These are phyloP conservation scores for Drosophila micromelanica DNA, from an alignment of 1,140 invertebrate genomes.

Conservation along the genomic window DNA sequence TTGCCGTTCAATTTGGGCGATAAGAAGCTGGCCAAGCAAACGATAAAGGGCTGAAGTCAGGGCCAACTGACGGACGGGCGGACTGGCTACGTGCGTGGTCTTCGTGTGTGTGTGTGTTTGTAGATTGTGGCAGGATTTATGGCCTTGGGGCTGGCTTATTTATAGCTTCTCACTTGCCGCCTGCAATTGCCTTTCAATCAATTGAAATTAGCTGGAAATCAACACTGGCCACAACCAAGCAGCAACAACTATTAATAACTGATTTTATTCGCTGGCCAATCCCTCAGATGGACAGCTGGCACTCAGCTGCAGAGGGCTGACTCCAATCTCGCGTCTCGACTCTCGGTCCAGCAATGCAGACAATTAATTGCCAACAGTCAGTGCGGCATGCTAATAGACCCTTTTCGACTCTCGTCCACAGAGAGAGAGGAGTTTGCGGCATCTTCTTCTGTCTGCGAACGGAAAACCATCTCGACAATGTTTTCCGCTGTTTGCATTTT, in stretches of 20 bases:
- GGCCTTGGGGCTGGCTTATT: slow-evolving; percentile 30
- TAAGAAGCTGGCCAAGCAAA: slow-evolving; percentile 31
- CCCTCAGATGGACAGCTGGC: slow-evolving; percentile 36
- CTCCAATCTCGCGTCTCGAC: neutral
- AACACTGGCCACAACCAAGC: slow-evolving; percentile 4
- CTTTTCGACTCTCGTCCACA: slow-evolving; percentile 14
- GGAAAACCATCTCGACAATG: slow-evolving; percentile 70
- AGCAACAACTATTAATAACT: slow-evolving; percentile 67
- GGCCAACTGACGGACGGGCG: neutral
- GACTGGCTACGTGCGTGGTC: slow-evolving; percentile 50
- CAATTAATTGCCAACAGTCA: slow-evolving; percentile 75
- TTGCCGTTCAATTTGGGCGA: slow-evolving; percentile 35
- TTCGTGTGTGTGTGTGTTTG: neutral
- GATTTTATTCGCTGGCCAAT: slow-evolving; percentile 61
- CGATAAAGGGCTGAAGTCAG: slow-evolving; percentile 4
- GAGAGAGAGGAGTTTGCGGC: neutral
- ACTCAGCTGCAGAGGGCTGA: slow-evolving; percentile 23
- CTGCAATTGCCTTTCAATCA: slow-evolving; percentile 61
- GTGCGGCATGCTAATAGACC: slow-evolving; percentile 68
- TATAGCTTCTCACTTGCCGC: slow-evolving; percentile 52
- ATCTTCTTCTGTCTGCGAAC: slow-evolving; percentile 16
- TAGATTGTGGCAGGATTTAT: slow-evolving; percentile 41
- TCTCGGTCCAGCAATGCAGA: slow-evolving; percentile 19
- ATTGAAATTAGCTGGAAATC: slow-evolving; percentile 68
- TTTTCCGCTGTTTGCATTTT: slow-evolving; percentile 80